Evolutionary conservation across 2,113 vertebrate species (phyloP).

Genomic region (Rhinolophus ferrumequinum): DNA sequence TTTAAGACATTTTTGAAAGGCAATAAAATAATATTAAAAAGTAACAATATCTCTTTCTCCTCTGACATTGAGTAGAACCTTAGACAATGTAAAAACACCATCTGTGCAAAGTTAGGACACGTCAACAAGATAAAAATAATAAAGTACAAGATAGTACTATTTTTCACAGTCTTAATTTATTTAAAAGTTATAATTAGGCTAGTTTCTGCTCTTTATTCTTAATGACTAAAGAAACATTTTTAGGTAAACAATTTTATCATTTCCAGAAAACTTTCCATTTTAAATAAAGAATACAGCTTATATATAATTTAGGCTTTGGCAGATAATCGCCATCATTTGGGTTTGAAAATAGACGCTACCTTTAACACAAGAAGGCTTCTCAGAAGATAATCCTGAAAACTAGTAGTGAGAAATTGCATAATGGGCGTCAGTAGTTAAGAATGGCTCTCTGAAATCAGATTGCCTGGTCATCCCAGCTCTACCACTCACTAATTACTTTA

Average conservation of each 20-base stretch:
- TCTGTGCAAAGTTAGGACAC: neutral
- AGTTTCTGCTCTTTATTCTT: neutral
- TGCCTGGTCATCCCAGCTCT: neutral
- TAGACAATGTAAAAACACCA: constrained; percentile 5
- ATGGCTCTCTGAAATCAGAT: neutral
- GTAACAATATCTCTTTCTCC: neutral
- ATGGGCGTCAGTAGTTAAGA: neutral
- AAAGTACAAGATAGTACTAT: constrained; percentile 1
- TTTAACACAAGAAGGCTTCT: neutral
- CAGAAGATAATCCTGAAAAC: neutral
- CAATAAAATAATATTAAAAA: constrained; percentile 43
- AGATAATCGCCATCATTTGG: neutral
- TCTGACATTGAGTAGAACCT: neutral
- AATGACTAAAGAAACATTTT: constrained; percentile 17
- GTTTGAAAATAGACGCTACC: neutral
- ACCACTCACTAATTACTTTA: neutral
- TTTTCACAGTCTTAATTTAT: constrained; percentile 38
- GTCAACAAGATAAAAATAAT: constrained; percentile 25
- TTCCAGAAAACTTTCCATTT: constrained; percentile 7
- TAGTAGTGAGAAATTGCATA: neutral
- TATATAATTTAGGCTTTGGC: neutral
- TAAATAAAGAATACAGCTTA: neutral
- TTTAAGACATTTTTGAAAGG: constrained; percentile 54
- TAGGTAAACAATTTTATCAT: neutral
- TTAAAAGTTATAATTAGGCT: constrained; percentile 9